Base-by-base conservation (phyloP, 1,140 invertebrate species). In the Caenorhabditis remanei region DNA sequence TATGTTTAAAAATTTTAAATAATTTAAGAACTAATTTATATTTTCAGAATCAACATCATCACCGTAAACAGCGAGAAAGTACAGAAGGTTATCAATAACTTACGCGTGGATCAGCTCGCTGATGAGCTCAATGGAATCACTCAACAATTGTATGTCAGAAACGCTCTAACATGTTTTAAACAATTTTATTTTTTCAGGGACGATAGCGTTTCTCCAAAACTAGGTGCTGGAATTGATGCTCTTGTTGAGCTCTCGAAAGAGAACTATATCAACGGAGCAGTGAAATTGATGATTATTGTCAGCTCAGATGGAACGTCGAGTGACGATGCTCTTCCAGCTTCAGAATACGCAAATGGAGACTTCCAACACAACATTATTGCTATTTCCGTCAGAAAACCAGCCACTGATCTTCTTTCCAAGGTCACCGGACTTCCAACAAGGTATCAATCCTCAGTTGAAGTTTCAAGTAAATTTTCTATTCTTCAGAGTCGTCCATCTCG, bases 401-500 rank as follows among this genome's bases (percentile, higher is more conserved):
- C 83, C 32, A 87, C 89, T 56, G 89, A 92, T 48, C 71, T 90
- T 24, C 86, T 91, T 14, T 90, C 87, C 24, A 83, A 88, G 14
- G 84, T 91, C 32, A 46, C 90, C 55, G 87, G 87, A 65, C 65
- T 67, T 71, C 61, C 90, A 16, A 91, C 90, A 84, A 86, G 90
- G 90, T 89, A 24, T n/a, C 11, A 13, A 56, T 86, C 14, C 24
- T 32, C 11, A 50, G 2, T 21, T 63, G 48, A 71, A 58, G 32
- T 19, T 61, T 14, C 0, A 75, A 43, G 0, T 19, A 16, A 75
- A 40, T 50, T 48, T 50, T 63, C 21, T 24, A n/a, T 21, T 84
- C 32, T 90, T 79, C 84, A 89, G 90, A 56, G 90, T 91, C 5
- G 89, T 91, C 89, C 90, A 91, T 88, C 87, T 91, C 7, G 85